A percentile compares a stretch with the other conserved stretches of the same genome.
phyloP scores from a whole-genome alignment of 2,113 vertebrate species.

The Pteropus alecto region DNA sequence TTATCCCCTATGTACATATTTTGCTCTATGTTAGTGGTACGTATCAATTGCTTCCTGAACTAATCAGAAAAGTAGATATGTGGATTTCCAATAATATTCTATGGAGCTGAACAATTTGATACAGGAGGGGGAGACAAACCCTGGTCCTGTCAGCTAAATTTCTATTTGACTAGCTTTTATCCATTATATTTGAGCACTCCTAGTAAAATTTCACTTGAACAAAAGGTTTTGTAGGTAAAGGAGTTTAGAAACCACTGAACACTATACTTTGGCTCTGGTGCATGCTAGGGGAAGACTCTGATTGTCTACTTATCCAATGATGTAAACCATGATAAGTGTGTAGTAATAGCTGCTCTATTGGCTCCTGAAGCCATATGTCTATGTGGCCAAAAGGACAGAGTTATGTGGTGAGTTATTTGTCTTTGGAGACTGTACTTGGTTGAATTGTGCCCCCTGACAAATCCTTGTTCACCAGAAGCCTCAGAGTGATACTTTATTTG shows the following conservation, averaged over 20 bases:
- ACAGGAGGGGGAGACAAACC: neutral
- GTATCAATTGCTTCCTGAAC: neutral
- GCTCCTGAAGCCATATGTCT: neutral
- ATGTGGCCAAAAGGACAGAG: neutral
- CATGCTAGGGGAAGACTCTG: neutral
- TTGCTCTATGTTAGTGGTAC: neutral
- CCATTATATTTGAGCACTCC: neutral
- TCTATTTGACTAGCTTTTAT: neutral
- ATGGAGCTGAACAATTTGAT: neutral
- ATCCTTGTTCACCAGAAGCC: neutral
- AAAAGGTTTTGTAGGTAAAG: neutral
- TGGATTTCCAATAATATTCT: neutral
- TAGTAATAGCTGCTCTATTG: neutral
- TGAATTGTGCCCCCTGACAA: neutral
- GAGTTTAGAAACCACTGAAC: neutral
- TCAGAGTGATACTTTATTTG: conserved; percentile 19
- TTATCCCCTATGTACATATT: neutral
- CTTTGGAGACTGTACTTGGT: neutral
- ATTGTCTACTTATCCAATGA: neutral
- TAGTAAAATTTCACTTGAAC: neutral
- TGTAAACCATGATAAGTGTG: neutral
- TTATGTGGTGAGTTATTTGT: neutral
- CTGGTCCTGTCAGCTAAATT: neutral
- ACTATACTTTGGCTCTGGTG: neutral
- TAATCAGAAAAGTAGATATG: neutral